phyloP scores from a whole-genome alignment of 2,797 vertebrate species.

The Argyrosomus regius region DNA sequence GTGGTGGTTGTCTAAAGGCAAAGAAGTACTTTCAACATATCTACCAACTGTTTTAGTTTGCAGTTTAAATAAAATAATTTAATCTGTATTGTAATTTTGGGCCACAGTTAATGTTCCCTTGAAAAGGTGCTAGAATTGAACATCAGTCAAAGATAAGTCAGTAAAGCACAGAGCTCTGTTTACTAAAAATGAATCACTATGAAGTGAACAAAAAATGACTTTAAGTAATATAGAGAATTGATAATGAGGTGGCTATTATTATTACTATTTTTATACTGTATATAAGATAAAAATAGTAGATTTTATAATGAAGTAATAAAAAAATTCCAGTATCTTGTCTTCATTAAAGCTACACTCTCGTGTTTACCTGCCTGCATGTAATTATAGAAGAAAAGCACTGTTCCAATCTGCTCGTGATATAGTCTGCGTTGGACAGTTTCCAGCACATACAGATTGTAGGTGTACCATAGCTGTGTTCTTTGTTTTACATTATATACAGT shows the following conservation, averaged over 20 bases:
- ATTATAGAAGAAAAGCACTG: not conserved
- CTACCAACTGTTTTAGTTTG: not conserved
- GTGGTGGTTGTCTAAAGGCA: not conserved
- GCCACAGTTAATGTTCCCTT: not conserved
- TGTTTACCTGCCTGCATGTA: constrained; percentile 4
- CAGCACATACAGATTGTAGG: constrained; percentile 39
- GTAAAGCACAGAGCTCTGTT: not conserved
- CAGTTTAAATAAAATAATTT: not conserved
- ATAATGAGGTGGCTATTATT: not conserved
- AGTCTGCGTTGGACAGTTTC: constrained; percentile 30
- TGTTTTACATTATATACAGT: constrained; percentile 44
- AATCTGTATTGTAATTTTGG: not conserved
- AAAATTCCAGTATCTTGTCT: not conserved
- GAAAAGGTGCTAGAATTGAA: not conserved
- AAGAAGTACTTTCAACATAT: not conserved
- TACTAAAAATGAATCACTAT: not conserved
- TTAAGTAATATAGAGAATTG: not conserved
- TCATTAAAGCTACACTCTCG: not conserved
- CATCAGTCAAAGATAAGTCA: not conserved
- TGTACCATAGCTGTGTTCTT: constrained; percentile 16
- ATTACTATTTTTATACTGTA: not conserved
- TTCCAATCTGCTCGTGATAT: constrained; percentile 19
- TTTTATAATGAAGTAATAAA: not conserved
- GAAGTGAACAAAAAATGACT: not conserved
- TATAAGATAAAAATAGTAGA: too few relatives aligned